Percentiles rank a stretch among this genome's conserved stretches.
Evolutionary conservation across 2,113 vertebrate genomes (phyloP).

Genomic region (Leuciscus idus): DNA sequence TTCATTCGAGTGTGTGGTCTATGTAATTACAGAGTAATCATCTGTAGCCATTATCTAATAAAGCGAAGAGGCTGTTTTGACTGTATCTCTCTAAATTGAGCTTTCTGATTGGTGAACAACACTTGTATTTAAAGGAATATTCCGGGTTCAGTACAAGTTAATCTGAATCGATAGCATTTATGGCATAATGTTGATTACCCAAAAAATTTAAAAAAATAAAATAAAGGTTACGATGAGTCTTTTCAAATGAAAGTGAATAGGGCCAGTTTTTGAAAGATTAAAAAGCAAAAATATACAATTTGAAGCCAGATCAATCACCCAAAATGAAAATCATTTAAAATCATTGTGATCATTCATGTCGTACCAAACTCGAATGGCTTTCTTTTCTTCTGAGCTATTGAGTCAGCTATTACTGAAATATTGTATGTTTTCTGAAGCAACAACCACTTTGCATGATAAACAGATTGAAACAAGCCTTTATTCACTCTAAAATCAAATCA

Average conservation of each 20-base stretch:
- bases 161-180: neutral
- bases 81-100: neutral
- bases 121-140: neutral
- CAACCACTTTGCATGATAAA: neutral
- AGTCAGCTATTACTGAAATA: neutral
- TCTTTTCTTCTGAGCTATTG: neutral
- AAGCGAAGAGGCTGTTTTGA: constrained; percentile 17
- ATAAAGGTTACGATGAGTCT: neutral
- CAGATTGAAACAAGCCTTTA: neutral
- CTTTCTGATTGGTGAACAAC: neutral
- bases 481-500: neutral
- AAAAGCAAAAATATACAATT: constrained; percentile 5
- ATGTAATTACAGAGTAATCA: constrained; percentile 11
- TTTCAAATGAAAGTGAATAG: neutral
- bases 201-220: neutral
- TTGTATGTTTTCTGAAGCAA: neutral
- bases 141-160: neutral
- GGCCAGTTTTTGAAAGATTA: neutral
- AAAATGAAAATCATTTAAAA: neutral
- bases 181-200: neutral
- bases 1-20: neutral
- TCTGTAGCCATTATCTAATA: constrained; percentile 37
- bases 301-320: neutral
- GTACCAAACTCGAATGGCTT: neutral
- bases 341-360: neutral